Evolutionary conservation across 2,113 vertebrate genomes (phyloP), one percentile per base, ranked within the genome.

Genomic region (Solea senegalensis): DNA sequence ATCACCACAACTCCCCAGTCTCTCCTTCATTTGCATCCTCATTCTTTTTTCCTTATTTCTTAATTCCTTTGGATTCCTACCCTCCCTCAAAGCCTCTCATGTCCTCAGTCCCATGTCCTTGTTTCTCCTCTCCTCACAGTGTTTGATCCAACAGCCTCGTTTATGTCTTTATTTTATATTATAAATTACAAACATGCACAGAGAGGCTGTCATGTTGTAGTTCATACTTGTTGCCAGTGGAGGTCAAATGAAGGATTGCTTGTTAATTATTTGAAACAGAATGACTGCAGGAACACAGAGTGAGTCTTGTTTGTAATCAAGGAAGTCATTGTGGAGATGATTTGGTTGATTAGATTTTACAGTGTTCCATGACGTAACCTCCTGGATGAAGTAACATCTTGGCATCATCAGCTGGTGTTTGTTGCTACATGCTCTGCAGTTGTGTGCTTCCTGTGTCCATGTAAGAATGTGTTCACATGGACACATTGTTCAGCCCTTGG

Each of bases 401-500:
- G 43, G 53, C 8, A n/a, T 26, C 59, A 66, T 52, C 43, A 41
- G 14, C 14, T 60, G 73, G 8, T 9, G 61, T 65, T 49, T 56
- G 34, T 62, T 21, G 7, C 28, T 54, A 65, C 45, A 43, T 54
- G 72, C 41, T 34, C 64, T 5, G 41, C 27, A 65, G 50, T 41
- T 39, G 9, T 5, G 34, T 28, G 5, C 54, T 43, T 66, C 61
- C 43, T 68, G 55, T 52, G 48, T 56, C 52, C 59, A 55, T 56
- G 63, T 65, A 65, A 49, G 73, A 72, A 56, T 69, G 27, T 48
- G 34, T 54, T 76, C 54, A 63, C 39, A 58, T 52, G 1, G 54
- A 69, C 39, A 41, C 56, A 26, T 43, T 51, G 41, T 82, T 53
- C 66, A 81, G 86, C 74, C 72, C 77, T 86, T 73, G 86, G 82